phyloP scores from a whole-genome alignment of 2,797 vertebrate species.

The Apogon talboti region DNA sequence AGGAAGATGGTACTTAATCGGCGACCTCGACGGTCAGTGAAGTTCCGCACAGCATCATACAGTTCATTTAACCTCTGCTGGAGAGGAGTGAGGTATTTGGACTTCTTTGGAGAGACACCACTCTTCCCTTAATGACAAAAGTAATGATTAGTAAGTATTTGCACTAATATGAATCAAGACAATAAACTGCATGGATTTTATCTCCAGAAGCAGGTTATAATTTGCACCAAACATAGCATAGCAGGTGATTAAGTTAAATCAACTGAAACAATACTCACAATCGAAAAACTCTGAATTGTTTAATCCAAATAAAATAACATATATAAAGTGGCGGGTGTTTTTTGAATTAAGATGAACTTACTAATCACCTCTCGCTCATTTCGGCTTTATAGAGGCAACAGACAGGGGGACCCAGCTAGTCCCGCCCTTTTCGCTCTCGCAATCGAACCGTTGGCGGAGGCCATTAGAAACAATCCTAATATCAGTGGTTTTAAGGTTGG shows the following conservation, averaged over 20 bases:
- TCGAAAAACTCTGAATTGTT: too few species aligned
- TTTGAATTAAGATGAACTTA: conserved; percentile 73
- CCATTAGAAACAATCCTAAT: too few species aligned
- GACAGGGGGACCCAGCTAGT: too few species aligned
- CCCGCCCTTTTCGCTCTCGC: too few species aligned
- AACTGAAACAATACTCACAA: too few species aligned
- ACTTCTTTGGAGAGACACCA: conserved; percentile 96
- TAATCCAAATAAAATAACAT: too few species aligned
- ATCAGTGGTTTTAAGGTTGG: too few species aligned
- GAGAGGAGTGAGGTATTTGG: conserved; percentile 95
- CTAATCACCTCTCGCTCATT: too few species aligned
- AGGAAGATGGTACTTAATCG: conserved; percentile 97
- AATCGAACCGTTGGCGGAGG: too few species aligned
- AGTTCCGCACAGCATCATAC: conserved; percentile 96
- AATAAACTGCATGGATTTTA: background rate
- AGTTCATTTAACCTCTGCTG: conserved; percentile 97
- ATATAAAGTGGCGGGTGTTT: background rate
- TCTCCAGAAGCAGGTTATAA: background rate
- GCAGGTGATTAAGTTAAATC: background rate
- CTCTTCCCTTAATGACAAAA: conserved; percentile 85
- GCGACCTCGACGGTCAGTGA: conserved; percentile 94
- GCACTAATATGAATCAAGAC: background rate
- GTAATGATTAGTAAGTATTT: background rate
- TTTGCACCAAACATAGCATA: background rate
- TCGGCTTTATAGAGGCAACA: too few species aligned